Evolutionary conservation across 1,140 invertebrate genomes (phyloP).

Genomic region (Euura lappo): DNA sequence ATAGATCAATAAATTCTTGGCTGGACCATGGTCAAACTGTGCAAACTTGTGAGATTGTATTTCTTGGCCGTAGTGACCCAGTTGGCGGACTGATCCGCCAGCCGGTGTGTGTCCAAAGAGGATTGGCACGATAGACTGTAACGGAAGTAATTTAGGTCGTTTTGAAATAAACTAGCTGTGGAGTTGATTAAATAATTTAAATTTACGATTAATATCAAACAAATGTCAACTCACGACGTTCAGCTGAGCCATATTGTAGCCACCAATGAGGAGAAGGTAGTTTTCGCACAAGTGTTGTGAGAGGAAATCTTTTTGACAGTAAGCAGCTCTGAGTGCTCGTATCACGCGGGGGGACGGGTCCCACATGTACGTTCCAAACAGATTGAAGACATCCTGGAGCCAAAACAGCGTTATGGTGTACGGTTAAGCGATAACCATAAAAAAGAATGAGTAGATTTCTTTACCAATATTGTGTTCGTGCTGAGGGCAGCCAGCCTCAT

Average conservation of each 20-base stretch:
- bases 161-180: constrained; percentile 16
- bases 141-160: constrained; percentile 28
- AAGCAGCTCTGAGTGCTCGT: constrained; percentile 45
- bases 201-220: constrained; percentile 3
- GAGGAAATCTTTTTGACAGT: constrained; percentile 57
- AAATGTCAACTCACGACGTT: constrained; percentile 46
- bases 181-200: constrained; percentile 2
- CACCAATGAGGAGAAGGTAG: constrained; percentile 64
- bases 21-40: constrained; percentile 61
- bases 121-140: constrained; percentile 72
- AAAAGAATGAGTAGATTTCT: neutral
- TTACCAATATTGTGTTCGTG: constrained; percentile 37
- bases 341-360: constrained; percentile 55
- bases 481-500: constrained; percentile 45
- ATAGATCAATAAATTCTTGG: constrained; percentile 62
- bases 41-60: constrained; percentile 40
- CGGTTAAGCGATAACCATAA: neutral
- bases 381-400: constrained; percentile 20
- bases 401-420: constrained; percentile 16
- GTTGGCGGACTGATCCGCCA: constrained; percentile 79
- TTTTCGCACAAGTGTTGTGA: constrained; percentile 63
- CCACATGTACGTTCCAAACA: constrained; percentile 62
- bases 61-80: constrained; percentile 79
- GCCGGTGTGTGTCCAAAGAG: constrained; percentile 83
- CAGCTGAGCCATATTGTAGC: constrained; percentile 60